phyloP scores from a whole-genome alignment of 1,140 invertebrate species.

The Eriocheir sinensis region DNA sequence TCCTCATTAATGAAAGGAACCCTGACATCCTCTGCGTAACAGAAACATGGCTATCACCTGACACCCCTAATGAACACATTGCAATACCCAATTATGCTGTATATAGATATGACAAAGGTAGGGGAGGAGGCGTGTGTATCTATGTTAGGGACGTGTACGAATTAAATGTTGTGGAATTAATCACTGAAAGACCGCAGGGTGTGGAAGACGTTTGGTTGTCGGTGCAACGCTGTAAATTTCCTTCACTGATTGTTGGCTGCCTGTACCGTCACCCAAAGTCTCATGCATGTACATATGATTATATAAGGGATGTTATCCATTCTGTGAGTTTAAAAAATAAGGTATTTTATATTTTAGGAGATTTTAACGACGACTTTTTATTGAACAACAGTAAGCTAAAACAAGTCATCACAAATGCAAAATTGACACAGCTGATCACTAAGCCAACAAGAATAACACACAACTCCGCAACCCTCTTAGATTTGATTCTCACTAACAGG shows the following conservation, averaged over 20 bases:
- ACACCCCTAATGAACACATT: not conserved
- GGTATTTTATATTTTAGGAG: not conserved
- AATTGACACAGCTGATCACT: constrained; percentile 18
- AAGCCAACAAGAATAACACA: not conserved
- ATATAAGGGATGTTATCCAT: not conserved
- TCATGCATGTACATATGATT: not conserved
- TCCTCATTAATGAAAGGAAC: not conserved
- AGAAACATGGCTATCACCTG: constrained; percentile 19
- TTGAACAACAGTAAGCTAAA: not conserved
- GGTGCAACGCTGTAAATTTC: not conserved
- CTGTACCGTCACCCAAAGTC: constrained; percentile 51
- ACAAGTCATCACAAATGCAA: not conserved
- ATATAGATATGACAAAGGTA: constrained; percentile 23
- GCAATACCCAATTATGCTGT: not conserved
- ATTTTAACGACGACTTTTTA: constrained; percentile 40
- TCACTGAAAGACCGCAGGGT: not conserved
- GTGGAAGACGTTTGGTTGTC: constrained; percentile 42
- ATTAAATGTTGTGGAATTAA: not conserved
- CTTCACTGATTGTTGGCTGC: constrained; percentile 32
- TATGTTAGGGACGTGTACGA: not conserved
- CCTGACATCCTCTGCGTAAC: not conserved
- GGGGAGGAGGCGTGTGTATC: constrained; percentile 2
- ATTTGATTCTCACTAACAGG: not conserved
- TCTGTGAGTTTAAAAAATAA: not conserved
- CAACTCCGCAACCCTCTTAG: not conserved